These are phyloP conservation scores for Promerops cafer DNA, from an alignment of 2,113 vertebrate genomes.

Conservation along the genomic window DNA sequence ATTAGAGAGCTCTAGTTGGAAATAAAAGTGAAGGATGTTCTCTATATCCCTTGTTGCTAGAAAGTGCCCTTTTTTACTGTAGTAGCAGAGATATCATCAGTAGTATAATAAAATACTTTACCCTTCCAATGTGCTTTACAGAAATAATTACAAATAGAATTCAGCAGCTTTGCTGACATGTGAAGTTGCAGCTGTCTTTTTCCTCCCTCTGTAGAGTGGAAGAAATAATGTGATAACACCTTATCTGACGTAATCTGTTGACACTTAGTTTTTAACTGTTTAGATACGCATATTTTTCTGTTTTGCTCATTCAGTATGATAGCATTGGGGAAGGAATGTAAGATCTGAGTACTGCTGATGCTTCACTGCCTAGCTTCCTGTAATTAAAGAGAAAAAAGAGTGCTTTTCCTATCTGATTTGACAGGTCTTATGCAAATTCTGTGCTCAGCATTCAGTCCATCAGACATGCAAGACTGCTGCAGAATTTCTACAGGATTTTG, in stretches of 20 bases:
- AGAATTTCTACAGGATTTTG: background rate
- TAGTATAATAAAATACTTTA: background rate
- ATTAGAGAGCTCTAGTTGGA: background rate
- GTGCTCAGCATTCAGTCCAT: background rate
- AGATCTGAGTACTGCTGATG: background rate
- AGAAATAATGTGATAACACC: background rate
- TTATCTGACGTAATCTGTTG: background rate
- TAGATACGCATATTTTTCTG: background rate
- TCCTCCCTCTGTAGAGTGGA: background rate
- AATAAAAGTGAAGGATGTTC: background rate
- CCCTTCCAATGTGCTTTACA: background rate
- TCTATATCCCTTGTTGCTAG: background rate
- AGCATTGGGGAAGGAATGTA: background rate
- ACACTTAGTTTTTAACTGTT: background rate
- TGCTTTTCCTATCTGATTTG: background rate
- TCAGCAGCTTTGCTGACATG: background rate
- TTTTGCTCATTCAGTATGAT: background rate
- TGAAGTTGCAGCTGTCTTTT: background rate
- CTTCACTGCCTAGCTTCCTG: background rate
- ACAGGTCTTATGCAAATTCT: background rate
- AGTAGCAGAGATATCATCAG: background rate
- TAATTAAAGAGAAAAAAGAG: background rate
- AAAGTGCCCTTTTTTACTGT: background rate
- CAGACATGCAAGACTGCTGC: background rate
- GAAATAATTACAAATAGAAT: background rate